These are phyloP conservation scores for Antheraea mylitta DNA, from an alignment of 1,140 invertebrate genomes.

Conservation along the genomic window DNA sequence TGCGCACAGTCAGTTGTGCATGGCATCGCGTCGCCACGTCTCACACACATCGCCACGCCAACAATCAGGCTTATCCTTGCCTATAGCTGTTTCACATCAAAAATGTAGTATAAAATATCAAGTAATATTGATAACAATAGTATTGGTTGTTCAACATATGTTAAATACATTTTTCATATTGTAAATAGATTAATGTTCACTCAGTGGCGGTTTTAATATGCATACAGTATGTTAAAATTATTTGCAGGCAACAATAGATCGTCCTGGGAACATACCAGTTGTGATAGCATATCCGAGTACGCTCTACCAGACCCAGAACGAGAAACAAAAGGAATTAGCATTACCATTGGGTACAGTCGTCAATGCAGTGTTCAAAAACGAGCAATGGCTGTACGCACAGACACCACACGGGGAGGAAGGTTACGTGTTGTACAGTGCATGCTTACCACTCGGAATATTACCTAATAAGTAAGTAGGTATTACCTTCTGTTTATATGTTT, in stretches of 20 bases:
- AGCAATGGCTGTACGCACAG: constrained; percentile 90
- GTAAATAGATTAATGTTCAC: no score
- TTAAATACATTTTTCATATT: no score
- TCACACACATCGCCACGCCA: no score
- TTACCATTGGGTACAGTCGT: constrained; percentile 90
- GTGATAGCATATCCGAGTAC: constrained; percentile 87
- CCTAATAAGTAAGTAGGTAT: constrained; percentile 57
- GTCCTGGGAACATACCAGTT: constrained; percentile 89
- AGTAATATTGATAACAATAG: no score
- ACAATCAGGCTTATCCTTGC: no score
- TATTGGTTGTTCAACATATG: no score
- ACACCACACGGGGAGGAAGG: constrained; percentile 89
- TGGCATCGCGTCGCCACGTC: no score
- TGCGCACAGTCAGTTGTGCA: no score
- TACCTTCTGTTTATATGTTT: background rate
- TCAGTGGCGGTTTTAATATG: no score
- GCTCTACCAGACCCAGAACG: constrained; percentile 86
- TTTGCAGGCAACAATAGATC: constrained; percentile 83
- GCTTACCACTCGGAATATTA: constrained; percentile 86
- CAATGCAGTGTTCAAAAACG: constrained; percentile 91
- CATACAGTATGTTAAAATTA: background rate
- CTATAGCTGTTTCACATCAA: no score
- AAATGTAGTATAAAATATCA: no score
- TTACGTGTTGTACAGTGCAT: constrained; percentile 87
- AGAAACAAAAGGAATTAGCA: constrained; percentile 84